Evolutionary conservation across 2,113 vertebrate genomes (phyloP).

Genomic region (Cyanoramphus novaezelandiae): DNA sequence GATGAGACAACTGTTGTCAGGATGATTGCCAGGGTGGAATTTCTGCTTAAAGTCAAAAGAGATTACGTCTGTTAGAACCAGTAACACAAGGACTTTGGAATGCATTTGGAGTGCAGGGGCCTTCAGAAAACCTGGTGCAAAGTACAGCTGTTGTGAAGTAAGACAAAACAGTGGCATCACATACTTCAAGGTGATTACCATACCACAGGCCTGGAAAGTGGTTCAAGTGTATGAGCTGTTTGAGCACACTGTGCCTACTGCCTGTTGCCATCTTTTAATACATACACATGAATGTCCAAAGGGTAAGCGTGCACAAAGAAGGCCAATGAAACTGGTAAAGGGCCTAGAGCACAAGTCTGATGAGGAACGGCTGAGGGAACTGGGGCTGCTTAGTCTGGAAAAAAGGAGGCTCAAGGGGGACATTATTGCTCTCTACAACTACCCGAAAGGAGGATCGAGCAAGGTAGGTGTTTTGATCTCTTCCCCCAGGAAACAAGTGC

Average conservation of each 20-base stretch:
- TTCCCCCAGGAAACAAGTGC: neutral
- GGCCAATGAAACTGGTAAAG: neutral
- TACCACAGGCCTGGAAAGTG: neutral
- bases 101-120: neutral
- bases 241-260: neutral
- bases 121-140: neutral
- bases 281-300: neutral
- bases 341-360: neutral
- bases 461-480: neutral
- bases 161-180: neutral
- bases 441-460: neutral
- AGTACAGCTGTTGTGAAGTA: neutral
- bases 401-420: neutral
- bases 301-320: neutral
- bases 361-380: neutral
- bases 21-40: neutral
- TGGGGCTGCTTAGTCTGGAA: neutral
- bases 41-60: neutral
- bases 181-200: neutral
- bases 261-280: neutral
- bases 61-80: neutral
- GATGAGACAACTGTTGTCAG: neutral
- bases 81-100: neutral
- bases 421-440: accelerated
- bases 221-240: neutral